Evolutionary conservation across 2,113 vertebrate species (phyloP).

Genomic region (Leptodactylus fuscus): DNA sequence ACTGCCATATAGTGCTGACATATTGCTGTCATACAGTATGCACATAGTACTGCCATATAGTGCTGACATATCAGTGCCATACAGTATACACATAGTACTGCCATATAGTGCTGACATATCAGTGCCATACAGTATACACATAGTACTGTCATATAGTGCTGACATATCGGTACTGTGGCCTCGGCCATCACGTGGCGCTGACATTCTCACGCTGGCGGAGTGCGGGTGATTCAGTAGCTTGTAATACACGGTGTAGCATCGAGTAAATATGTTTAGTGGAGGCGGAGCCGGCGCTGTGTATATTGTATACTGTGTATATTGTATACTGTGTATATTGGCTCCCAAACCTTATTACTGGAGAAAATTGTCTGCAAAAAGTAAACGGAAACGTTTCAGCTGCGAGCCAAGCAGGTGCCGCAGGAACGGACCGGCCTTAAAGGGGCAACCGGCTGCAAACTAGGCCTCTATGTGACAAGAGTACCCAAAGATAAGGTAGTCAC

Average conservation of each 20-base stretch:
- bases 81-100: neutral
- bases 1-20: no score
- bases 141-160: no score
- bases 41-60: no score
- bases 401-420: neutral
- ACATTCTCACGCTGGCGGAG: neutral
- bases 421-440: neutral
- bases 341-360: neutral
- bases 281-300: neutral
- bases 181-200: neutral
- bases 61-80: no score
- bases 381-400: neutral
- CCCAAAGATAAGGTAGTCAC: neutral
- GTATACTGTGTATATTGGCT: neutral
- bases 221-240: neutral
- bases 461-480: neutral
- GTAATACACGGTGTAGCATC: neutral
- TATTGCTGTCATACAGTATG: no score
- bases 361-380: slow-evolving; percentile 14
- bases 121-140: neutral
- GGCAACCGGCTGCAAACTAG: neutral
- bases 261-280: neutral
- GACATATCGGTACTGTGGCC: no score
- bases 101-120: neutral
- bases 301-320: no score